Base-by-base conservation (phyloP, 2,113 vertebrate species). In the Zosterops borbonicus region DNA sequence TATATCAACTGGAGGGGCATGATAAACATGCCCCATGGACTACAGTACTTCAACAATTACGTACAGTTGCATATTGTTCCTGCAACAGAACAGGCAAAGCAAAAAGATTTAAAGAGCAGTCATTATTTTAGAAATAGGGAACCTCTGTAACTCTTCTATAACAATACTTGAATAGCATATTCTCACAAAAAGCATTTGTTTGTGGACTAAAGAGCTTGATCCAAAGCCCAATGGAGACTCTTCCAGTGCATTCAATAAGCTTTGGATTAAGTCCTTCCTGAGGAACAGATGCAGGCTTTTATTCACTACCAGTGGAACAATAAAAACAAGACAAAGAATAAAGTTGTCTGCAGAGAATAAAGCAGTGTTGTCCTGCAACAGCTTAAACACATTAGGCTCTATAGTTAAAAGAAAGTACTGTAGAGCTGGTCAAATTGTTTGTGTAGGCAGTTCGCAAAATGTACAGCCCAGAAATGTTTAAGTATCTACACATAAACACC, bases 221-320 rank as follows among this genome's bases (percentile, higher is more conserved):
- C 78, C 55, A 55, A 87, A 94, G 84, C 82, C 87, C 63, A 87
- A 0, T 89, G 91, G 52, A 92, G 70, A 50, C 81, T 95, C 78
- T 95, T 92, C 78, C 81, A 94, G 63, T 81, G 80, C 52, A 76
- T 95, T 97, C 83, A 95, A 2, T 85, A 69, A 82, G 74, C 78
- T 85, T 95, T 87, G 87, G 95, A 97, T 95, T 96, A 95, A 94
- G 74, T 95, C 75, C 75, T 95, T 95, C 75, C 91, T 88, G 92
- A 95, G 90, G 89, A 95, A 92, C 87, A 95, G 95, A 97, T 95
- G 96, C 63, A 70, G 58, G 33, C 37, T 67, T 94, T 95, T 88
- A 95, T 95, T 94, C 89, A 67, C 50, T 87, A 91, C 25, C 59
- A 62, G 21, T 67, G 50, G 70, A 92, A 92, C 87, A 95, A 94